Base-by-base conservation (phyloP, 2,888 invertebrate genomes). In the Oligia fasciuncula region DNA sequence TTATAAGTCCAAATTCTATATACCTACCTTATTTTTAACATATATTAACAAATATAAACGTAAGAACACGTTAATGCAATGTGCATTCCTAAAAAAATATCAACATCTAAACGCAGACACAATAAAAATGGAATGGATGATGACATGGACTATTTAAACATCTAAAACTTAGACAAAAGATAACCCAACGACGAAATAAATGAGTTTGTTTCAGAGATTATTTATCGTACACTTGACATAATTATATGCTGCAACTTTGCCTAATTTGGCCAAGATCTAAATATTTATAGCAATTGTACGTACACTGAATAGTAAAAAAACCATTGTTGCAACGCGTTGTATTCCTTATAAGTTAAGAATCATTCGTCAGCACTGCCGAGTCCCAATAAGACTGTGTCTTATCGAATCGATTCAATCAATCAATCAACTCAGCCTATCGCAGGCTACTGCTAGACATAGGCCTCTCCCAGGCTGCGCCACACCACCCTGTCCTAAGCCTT, bases 261-360 rank as follows among this genome's bases (percentile, higher is more conserved):
- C 71, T 73, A 81, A 83, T 84, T 85, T 82, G 76, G 83, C 46
- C 57, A 73, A 78, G 54, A 81, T 75, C 78, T 86, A 80, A 79
- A 86, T 88, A 86, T 89, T 87, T 83, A 88, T 88, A 81, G 79
- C 77, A 74, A 73, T 2, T 17, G 66, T 72, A 87, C 89, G 87
- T 67, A 40, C 13, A 6, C 6, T 77, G 89, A 89, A 89, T 89
- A 76, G 46, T 80, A 76, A 84, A 86, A 71, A 81, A 81, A 78
- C 72, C 73, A 84, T 88, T 89, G 87, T 89, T 82, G 81, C 79
- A 79, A 66, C 63, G 29, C 43, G 17, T 35, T 62, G 49, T 63
- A 19, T 57, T 19, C 17, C 40, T 17, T 11, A 8, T 14, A 35
- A 23, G 35, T 69, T 13, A 23, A 29, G 51, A 51, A 23, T 35